Evolutionary conservation across 2,797 vertebrate species (phyloP).

Genomic region (Aphelocoma californica): DNA sequence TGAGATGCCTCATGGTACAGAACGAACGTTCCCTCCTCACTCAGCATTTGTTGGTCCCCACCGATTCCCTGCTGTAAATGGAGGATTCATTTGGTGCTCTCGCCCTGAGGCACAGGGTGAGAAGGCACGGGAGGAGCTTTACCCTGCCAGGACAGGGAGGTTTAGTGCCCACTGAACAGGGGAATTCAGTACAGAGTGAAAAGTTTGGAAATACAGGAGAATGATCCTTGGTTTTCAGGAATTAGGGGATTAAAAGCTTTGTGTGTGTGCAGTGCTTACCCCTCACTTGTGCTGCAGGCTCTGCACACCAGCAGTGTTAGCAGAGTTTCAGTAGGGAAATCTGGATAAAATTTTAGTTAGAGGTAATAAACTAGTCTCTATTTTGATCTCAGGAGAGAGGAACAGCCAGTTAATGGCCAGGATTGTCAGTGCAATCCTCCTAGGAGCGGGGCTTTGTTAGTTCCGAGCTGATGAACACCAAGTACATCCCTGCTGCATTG

Average conservation of each 20-base stretch:
- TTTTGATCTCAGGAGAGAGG: neutral
- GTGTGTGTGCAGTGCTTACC: neutral
- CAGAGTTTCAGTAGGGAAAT: neutral
- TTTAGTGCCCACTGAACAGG: neutral
- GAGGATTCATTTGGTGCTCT: neutral
- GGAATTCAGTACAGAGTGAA: neutral
- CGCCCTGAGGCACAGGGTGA: too few relatives aligned
- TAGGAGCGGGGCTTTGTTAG: neutral
- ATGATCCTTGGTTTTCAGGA: neutral
- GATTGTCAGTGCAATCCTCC: neutral
- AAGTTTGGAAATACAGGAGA: rapidly evolving
- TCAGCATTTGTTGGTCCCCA: rapidly evolving
- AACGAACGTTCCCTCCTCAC: neutral
- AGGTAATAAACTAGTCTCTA: neutral
- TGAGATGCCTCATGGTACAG: rapidly evolving
- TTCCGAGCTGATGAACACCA: neutral
- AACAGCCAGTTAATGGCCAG: neutral
- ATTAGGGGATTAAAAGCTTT: rapidly evolving
- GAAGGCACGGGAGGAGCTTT: neutral
- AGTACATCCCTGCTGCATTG: neutral
- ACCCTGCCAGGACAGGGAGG: neutral
- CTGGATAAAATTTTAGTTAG: neutral
- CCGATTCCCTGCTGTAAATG: neutral
- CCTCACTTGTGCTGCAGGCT: neutral
- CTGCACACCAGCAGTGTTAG: neutral